Evolutionary conservation across 2,113 vertebrate species (phyloP), one percentile per base, ranked within the genome.

Genomic region (Silurus asotus): DNA sequence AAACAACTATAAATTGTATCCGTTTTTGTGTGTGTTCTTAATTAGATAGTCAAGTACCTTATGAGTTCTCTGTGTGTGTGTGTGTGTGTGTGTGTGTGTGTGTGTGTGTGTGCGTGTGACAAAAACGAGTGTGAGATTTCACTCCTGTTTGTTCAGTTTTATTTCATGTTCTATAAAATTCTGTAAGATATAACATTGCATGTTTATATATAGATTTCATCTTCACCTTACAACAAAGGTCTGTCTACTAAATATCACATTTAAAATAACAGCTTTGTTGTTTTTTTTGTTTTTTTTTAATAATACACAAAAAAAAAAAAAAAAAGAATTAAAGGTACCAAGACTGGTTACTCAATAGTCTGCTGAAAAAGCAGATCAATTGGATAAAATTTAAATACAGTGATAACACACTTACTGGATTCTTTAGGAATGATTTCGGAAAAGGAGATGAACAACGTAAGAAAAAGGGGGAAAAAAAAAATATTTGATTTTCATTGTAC

Each of bases 101-200:
- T 28, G 64, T 13, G 25, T 13, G 9, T 14, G 65, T 8, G 25
- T 2, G 45, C 48, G 8, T 10, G 48, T 23, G n/a, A 17, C 0
- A 62, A 3, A 25, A 83, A 70, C 58, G 19, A 19, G 14, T 56
- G 55, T 74, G 15, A 45, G 14, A 76, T 48, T 25, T 84, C 25
- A 55, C n/a, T 37, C 48, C n/a, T 80, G 56, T 80, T 84, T 89
- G 81, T 90, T 88, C 87, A 85, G 87, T 88, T 89, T 89, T 89
- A 88, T 91, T 88, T 86, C 77, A 56, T 96, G 96, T 96, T 96
- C 95, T 96, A 96, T 94, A 96, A 96, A 96, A 96, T 93, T 96
- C 93, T 93, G 94, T 84, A 78, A 90, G 90, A 96, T 96, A 97
- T 96, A 96, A 92, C 96, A 94, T 95, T 94, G 92, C 88, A 90